phyloP scores from a whole-genome alignment of 2,797 vertebrate genomes.

The Malurus splendens region DNA sequence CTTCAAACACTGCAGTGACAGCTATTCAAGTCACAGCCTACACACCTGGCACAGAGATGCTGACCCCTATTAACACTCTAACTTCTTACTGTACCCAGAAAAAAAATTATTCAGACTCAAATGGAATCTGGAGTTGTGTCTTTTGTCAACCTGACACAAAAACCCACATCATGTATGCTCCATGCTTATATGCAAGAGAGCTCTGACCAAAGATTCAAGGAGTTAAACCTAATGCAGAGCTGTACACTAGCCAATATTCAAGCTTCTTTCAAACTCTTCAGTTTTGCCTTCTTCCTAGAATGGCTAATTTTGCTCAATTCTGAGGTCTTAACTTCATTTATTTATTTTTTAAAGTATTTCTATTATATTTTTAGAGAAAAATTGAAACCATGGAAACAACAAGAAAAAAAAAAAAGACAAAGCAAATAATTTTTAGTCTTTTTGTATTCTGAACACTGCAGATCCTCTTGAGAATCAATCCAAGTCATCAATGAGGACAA shows the following conservation, averaged over 20 bases:
- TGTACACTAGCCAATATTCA: background rate
- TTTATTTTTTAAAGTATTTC: background rate
- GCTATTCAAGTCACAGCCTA: background rate
- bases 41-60: background rate
- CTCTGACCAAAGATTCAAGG: background rate
- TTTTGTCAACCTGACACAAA: background rate
- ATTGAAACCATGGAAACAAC: background rate
- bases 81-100: background rate
- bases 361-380: background rate
- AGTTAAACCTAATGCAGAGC: background rate
- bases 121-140: background rate
- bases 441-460: background rate
- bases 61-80: background rate
- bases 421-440: background rate
- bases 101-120: background rate
- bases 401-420: background rate
- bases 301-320: background rate
- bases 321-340: background rate
- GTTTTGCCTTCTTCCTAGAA: background rate
- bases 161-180: accelerated
- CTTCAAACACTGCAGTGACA: background rate
- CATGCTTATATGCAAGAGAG: background rate
- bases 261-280: background rate
- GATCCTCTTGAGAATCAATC: background rate
- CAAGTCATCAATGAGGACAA: background rate